phyloP scores from a whole-genome alignment of 2,113 vertebrate species.

The Daubentonia madagascariensis region DNA sequence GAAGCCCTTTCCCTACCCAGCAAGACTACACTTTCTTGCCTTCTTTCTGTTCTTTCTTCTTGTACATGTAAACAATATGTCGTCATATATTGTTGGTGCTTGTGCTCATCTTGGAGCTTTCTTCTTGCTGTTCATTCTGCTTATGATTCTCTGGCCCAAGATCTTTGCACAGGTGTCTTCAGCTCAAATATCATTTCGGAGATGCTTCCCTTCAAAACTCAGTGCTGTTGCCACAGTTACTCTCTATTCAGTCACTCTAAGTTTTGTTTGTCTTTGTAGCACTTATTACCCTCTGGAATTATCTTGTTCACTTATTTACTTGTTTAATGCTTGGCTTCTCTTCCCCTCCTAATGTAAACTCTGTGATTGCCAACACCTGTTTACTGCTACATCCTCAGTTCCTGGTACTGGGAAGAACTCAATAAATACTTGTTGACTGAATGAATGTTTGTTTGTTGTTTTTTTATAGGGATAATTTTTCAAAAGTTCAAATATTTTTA shows the following conservation, averaged over 20 bases:
- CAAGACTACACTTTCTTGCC: no score
- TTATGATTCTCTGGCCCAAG: background rate
- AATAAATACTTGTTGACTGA: constrained; percentile 53
- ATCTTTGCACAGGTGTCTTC: background rate
- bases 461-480: constrained; percentile 37
- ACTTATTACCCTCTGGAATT: background rate
- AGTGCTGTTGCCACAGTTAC: background rate
- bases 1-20: background rate
- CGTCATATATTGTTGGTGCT: background rate
- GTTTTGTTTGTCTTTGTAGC: background rate
- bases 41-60: background rate
- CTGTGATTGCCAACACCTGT: background rate
- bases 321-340: background rate
- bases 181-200: background rate
- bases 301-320: background rate
- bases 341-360: background rate
- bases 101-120: background rate
- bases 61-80: fast-evolving
- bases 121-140: background rate
- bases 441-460: constrained; percentile 34
- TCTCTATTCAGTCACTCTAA: no score
- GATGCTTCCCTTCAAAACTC: background rate
- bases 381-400: background rate
- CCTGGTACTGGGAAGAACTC: background rate
- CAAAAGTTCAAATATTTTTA: background rate